These are phyloP conservation scores for Xestia c-nigrum DNA, from an alignment of 2,888 invertebrate species.

Conservation along the genomic window DNA sequence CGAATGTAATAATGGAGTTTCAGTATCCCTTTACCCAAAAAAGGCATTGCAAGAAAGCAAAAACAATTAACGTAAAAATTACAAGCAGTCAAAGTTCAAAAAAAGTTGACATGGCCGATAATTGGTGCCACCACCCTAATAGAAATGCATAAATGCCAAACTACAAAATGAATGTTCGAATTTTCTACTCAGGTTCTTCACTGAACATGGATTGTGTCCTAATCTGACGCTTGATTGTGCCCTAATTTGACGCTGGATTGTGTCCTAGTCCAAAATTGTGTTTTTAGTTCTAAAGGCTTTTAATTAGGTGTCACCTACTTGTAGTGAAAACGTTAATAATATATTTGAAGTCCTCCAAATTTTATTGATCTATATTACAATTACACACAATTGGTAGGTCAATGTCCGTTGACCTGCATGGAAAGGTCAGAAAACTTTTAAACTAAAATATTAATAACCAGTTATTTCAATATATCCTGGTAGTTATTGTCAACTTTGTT, in stretches of 20 bases:
- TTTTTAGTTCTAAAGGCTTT: background rate
- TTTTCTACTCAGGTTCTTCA: background rate
- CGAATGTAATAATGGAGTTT: too few relatives aligned
- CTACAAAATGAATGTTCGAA: background rate
- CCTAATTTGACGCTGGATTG: background rate
- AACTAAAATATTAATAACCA: background rate
- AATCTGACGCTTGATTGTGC: background rate
- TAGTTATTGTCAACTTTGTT: constrained; percentile 16
- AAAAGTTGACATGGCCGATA: too few relatives aligned
- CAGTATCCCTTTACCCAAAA: too few relatives aligned
- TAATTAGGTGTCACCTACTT: background rate
- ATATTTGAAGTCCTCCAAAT: background rate
- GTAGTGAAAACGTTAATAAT: background rate
- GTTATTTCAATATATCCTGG: constrained; percentile 12
- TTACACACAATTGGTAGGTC: background rate
- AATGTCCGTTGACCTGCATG: constrained; percentile 5
- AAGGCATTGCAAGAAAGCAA: too few relatives aligned
- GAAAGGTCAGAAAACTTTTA: background rate
- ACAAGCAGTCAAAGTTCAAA: too few relatives aligned
- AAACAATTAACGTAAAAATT: too few relatives aligned
- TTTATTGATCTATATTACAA: background rate
- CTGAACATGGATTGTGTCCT: background rate
- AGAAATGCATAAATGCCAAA: background rate
- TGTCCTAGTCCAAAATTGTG: background rate
- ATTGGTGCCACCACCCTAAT: too few relatives aligned